Conservation (phyloP, 2,113 vertebrate species). For the Semnopithecus entellus region DNA sequence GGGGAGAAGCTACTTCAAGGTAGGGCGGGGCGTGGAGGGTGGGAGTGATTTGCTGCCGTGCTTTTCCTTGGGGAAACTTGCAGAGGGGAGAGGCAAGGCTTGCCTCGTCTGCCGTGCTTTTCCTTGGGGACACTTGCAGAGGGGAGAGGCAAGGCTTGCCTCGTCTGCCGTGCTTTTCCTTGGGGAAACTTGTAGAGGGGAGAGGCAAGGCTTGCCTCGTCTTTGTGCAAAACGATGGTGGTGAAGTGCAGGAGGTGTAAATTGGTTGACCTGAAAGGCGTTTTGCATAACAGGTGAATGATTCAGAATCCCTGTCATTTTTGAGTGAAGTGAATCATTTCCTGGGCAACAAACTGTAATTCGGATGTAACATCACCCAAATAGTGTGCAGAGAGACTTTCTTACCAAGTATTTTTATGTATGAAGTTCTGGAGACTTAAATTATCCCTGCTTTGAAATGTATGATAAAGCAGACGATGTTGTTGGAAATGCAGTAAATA, state of each 20-base stretch:
- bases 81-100: too few relatives aligned
- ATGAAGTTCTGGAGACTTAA: conserved; percentile 78
- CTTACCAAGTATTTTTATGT: conserved; percentile 72
- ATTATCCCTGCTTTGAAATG: conserved; percentile 81
- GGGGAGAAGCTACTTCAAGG: conserved; percentile 89
- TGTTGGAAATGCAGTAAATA: conserved; percentile 82
- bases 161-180: accelerated
- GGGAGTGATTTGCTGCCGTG: accelerated
- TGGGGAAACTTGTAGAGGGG: not conserved
- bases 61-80: not conserved
- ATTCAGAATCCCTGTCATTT: not conserved
- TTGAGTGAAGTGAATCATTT: conserved; percentile 68
- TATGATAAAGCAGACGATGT: conserved; percentile 82
- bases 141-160: too few relatives aligned
- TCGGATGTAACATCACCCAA: conserved; percentile 46
- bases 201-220: not conserved
- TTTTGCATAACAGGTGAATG: conserved; percentile 68
- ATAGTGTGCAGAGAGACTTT: conserved; percentile 59
- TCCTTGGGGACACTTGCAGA: not conserved
- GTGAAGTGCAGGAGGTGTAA: conserved; percentile 49
- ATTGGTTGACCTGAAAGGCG: conserved; percentile 29
- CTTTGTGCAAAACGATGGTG: conserved; percentile 57
- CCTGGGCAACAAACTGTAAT: conserved; percentile 44
- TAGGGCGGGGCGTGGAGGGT: conserved; percentile 51
- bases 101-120: accelerated